A percentile compares a stretch with the other conserved stretches of the same genome.
Evolutionary conservation across 2,888 invertebrate species (phyloP).

Genomic region (Dicyrtoma fusca): DNA sequence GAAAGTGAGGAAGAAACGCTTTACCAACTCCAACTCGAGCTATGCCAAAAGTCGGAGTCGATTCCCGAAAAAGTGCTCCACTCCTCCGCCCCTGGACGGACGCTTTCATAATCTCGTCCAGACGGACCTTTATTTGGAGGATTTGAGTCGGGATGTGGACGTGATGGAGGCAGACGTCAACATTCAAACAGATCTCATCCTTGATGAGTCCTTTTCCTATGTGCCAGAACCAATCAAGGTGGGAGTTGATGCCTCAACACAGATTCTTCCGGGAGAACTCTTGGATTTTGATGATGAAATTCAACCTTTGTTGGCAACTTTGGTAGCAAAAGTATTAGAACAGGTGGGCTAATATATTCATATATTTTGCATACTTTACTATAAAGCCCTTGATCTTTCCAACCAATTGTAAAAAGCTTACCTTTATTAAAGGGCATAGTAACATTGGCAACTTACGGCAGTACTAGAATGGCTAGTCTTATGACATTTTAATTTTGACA

Average conservation of each 20-base stretch:
- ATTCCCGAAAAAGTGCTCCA: too few species aligned
- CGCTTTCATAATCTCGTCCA: constrained; percentile 74
- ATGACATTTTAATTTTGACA: too few species aligned
- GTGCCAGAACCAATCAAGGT: constrained; percentile 75
- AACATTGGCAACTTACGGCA: too few species aligned
- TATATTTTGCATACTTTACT: too few species aligned
- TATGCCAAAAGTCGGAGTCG: background rate
- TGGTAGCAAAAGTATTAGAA: constrained; percentile 87
- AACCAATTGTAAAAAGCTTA: too few species aligned
- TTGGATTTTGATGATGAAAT: constrained; percentile 93
- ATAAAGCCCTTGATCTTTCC: too few species aligned
- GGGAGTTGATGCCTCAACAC: constrained; percentile 79
- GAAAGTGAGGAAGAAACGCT: too few species aligned
- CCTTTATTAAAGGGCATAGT: too few species aligned
- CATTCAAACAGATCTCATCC: constrained; percentile 56
- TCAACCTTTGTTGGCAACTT: constrained; percentile 82
- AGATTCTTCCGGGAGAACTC: constrained; percentile 86
- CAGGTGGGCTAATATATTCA: too few species aligned
- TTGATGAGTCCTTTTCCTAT: constrained; percentile 72
- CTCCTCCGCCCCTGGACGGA: too few species aligned
- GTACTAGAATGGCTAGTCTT: too few species aligned
- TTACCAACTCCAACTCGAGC: too few species aligned
- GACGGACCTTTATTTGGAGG: constrained; percentile 87
- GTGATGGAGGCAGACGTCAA: constrained; percentile 47
- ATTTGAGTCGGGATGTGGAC: constrained; percentile 60